These are phyloP conservation scores for Drosophila ogumai DNA, from an alignment of 1,140 invertebrate genomes.

Conservation along the genomic window DNA sequence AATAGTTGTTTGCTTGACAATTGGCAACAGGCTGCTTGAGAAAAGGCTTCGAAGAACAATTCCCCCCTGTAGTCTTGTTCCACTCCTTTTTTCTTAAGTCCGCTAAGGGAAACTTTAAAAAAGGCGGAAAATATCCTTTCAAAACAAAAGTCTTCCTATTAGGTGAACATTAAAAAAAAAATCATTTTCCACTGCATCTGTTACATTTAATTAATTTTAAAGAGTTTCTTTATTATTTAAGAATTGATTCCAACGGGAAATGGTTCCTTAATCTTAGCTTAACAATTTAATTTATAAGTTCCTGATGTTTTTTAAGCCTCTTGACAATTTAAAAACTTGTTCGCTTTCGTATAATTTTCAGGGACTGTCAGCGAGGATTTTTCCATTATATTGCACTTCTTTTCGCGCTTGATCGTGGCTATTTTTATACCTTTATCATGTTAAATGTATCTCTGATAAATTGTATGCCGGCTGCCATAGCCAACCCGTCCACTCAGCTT, in stretches of 20 bases:
- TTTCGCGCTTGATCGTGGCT: slow-evolving; percentile 9
- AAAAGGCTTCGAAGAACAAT: slow-evolving; percentile 24
- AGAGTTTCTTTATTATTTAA: no score
- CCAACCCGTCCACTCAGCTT: slow-evolving; percentile 69
- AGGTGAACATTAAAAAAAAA: slow-evolving; percentile 1
- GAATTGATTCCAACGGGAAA: no score
- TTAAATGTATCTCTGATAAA: slow-evolving; percentile 67
- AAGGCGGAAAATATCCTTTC: background rate
- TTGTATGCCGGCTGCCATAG: slow-evolving; percentile 54
- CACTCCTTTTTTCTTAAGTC: slow-evolving; percentile 8
- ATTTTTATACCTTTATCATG: slow-evolving; percentile 50
- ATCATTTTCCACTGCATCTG: background rate
- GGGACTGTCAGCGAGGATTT: slow-evolving; percentile 29
- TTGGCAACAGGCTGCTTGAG: slow-evolving; percentile 63
- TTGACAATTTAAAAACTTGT: slow-evolving; percentile 13
- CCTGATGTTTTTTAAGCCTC: background rate
- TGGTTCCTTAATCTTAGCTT: background rate
- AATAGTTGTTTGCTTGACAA: slow-evolving; percentile 71
- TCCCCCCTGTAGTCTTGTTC: slow-evolving; percentile 6
- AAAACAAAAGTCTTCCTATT: slow-evolving; percentile 8
- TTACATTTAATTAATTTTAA: background rate
- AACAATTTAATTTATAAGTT: background rate
- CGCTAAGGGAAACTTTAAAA: slow-evolving; percentile 5
- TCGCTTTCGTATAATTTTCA: background rate
- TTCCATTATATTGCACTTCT: background rate